phyloP scores from a whole-genome alignment of 2,888 invertebrate genomes.

The Nomada fabriciana region DNA sequence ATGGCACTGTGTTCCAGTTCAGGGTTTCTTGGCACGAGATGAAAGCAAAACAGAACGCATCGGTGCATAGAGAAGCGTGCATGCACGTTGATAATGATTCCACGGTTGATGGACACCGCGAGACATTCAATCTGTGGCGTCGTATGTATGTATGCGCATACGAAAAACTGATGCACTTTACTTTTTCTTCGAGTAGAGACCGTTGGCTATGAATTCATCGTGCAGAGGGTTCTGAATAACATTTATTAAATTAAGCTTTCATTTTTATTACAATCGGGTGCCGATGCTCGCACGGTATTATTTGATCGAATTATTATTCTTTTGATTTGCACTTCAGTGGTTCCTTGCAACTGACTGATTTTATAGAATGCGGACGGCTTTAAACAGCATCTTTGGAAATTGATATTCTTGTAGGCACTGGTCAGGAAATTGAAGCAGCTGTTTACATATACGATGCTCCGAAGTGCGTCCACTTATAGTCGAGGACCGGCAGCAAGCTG shows the following conservation, averaged over 20 bases:
- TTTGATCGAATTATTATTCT: not conserved
- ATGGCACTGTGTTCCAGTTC: constrained; percentile 63
- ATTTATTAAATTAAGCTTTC: no score
- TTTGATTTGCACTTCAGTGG: not conserved
- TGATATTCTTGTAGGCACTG: constrained; percentile 28
- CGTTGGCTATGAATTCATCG: not conserved
- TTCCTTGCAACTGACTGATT: not conserved
- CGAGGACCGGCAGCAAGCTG: constrained; percentile 36
- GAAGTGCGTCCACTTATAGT: constrained; percentile 14
- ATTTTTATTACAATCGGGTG: no score
- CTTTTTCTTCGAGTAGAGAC: not conserved
- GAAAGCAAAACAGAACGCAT: constrained; percentile 64
- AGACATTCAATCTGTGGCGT: constrained; percentile 10
- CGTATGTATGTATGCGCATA: not conserved
- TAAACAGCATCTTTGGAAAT: not conserved
- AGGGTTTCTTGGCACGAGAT: constrained; percentile 65
- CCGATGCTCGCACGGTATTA: not conserved
- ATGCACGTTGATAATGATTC: constrained; percentile 32
- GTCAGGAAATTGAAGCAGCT: constrained; percentile 53
- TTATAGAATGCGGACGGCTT: not conserved
- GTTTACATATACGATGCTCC: constrained; percentile 36
- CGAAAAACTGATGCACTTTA: no score
- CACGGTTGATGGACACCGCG: constrained; percentile 5
- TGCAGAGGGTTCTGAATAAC: not conserved
- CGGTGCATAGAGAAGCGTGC: constrained; percentile 38